Conservation (phyloP, 2,113 vertebrate species). For the Chaetura pelagica region DNA sequence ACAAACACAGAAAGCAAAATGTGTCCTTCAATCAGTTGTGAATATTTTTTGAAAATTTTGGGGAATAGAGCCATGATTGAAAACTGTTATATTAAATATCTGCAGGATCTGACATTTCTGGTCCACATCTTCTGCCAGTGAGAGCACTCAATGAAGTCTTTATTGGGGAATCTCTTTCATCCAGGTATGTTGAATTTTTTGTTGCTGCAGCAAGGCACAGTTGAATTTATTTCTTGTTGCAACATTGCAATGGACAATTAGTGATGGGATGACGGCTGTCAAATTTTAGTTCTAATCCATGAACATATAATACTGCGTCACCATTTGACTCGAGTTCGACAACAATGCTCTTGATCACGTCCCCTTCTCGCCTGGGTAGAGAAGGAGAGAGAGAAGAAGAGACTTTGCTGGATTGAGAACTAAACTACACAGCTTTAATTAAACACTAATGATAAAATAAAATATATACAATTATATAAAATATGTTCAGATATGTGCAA, state of each 20-base stretch:
- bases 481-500: too few species aligned
- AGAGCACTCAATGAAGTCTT: constrained; percentile 96
- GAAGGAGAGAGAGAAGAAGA: too few species aligned
- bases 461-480: too few species aligned
- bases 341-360: too few species aligned
- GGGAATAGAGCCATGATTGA: not conserved
- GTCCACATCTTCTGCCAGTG: constrained; percentile 89
- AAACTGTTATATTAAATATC: not conserved
- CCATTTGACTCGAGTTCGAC: too few species aligned
- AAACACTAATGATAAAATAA: too few species aligned
- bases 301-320: not conserved
- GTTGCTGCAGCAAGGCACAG: not conserved
- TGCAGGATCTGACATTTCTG: constrained; percentile 71
- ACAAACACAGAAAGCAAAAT: not conserved
- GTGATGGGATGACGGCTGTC: not conserved
- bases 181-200: constrained; percentile 82
- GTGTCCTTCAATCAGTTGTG: not conserved
- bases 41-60: not conserved
- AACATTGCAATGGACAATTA: not conserved
- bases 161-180: constrained; percentile 96
- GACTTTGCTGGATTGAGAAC: too few species aligned
- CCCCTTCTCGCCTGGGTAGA: too few species aligned
- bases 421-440: too few species aligned
- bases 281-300: not conserved
- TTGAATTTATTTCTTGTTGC: not conserved